Evolutionary conservation across 2,797 vertebrate species (phyloP).

Genomic region (Thalassophryne amazonica): DNA sequence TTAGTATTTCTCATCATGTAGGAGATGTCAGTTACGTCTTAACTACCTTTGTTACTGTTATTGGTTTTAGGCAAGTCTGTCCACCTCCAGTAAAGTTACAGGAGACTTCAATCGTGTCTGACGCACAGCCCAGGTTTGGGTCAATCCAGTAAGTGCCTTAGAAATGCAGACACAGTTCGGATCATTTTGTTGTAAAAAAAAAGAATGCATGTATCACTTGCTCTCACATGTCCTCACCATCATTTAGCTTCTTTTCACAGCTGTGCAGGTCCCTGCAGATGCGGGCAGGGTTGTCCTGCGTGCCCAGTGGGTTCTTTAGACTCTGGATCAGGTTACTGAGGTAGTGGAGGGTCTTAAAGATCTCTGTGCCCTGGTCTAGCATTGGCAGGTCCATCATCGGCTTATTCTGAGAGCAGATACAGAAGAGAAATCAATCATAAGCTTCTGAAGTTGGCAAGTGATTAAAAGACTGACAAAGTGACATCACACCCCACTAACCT

Average conservation of each 20-base stretch:
- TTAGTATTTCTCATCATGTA: neutral
- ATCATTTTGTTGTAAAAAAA: neutral
- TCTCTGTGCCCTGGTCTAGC: conserved; percentile 92
- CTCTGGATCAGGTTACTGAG: conserved; percentile 97
- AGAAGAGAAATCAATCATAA: neutral
- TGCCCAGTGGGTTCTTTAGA: conserved; percentile 96
- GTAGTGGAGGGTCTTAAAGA: conserved; percentile 98
- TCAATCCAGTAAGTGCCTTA: conserved; percentile 97
- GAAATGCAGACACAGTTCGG: neutral
- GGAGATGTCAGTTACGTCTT: neutral
- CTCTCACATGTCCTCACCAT: conserved; percentile 75
- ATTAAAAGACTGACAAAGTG: neutral
- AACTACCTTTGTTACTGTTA: conserved; percentile 91
- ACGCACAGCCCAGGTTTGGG: conserved; percentile 93
- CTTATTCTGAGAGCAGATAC: conserved; percentile 70
- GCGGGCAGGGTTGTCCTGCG: conserved; percentile 91
- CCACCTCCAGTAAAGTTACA: conserved; percentile 94
- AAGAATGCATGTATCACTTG: neutral
- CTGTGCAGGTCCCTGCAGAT: conserved; percentile 96
- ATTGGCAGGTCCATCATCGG: conserved; percentile 83
- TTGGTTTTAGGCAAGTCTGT: conserved; percentile 90
- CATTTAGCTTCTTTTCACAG: conserved; percentile 92
- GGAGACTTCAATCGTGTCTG: conserved; percentile 91
- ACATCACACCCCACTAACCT: conserved; percentile 71
- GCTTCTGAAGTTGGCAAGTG: neutral